phyloP scores from a whole-genome alignment of 2,888 invertebrate species.

The Nomada ferruginata region DNA sequence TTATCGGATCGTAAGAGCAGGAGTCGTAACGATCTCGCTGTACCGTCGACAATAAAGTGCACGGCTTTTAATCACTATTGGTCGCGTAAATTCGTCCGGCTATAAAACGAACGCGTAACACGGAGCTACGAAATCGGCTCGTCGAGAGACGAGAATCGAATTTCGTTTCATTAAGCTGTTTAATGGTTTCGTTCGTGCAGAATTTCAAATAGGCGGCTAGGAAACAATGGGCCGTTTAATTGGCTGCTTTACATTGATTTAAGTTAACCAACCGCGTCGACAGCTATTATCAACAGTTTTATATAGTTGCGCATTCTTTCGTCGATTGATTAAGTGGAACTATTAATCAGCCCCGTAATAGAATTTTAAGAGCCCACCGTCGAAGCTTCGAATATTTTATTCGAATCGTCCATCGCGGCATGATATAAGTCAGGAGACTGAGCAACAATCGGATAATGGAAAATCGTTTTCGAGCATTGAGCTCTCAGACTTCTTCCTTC shows the following conservation, averaged over 20 bases:
- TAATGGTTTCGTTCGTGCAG: slow-evolving; percentile 33
- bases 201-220: slow-evolving; percentile 37
- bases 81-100: neutral
- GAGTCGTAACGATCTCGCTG: neutral
- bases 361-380: slow-evolving; percentile 37
- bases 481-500: too few species aligned
- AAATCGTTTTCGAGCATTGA: too few species aligned
- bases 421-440: neutral
- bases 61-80: neutral
- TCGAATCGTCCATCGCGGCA: neutral
- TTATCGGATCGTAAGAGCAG: neutral
- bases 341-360: slow-evolving; percentile 27
- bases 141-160: too few species aligned
- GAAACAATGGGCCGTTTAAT: slow-evolving; percentile 42
- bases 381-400: neutral
- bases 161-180: slow-evolving; percentile 42
- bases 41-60: neutral
- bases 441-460: neutral
- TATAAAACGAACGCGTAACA: neutral
- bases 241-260: slow-evolving; percentile 50
- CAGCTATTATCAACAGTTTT: slow-evolving; percentile 23
- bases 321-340: slow-evolving; percentile 30
- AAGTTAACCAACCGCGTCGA: slow-evolving; percentile 48
- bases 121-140: neutral
- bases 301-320: slow-evolving; percentile 34